Base-by-base conservation (phyloP, 2,888 invertebrate genomes). In the Eristalinus sepulchralis region DNA sequence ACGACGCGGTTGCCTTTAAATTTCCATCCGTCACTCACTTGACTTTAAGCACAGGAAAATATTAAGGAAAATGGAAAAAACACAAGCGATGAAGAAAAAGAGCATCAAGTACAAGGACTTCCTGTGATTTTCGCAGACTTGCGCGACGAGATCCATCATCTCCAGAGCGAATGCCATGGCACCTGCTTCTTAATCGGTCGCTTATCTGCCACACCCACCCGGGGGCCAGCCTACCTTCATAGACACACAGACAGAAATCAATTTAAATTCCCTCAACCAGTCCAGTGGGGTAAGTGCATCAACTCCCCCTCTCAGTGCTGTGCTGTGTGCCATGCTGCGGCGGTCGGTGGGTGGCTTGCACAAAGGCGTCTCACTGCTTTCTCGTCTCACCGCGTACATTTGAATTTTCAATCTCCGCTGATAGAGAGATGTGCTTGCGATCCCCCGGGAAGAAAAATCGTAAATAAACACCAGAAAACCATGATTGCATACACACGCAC, bases 171-270 rank as follows among this genome's bases (percentile, higher is more conserved):
- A 39, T 39, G n/a, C 39, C 39, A 17, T 17, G 39, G 39, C 39
- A 39, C 39, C 39, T 47, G 47, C 63, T 57, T 36, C 77, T 33
- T 83, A 83, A 83, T 75, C 79, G 76, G 80, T 60, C 55, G 71
- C 66, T 80, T 60, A 76, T 76, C 62, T 60, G 31, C 55, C 20
- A 5, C 55, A 1, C 9, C 20, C 55, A 2, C 20, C 55, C 22
- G 20, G 55, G 9, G 39, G 39, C 39, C 24, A 71, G 57, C n/a
- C 31, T 47, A 17, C 68, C 64, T 10, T 22, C 13, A 78, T 22
- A 72, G 36, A 78, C 70, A 17, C n/a, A 73, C 70, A 66, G 83
- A 63, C 75, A 78, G 86, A 83, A 82, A 86, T 86, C 82, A 83
- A 86, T 86, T 86, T 86, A 75, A 86, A 79, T 86, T 79, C 78